phyloP scores from a whole-genome alignment of 2,888 invertebrate species.

The Sinhomidia bicolor region DNA sequence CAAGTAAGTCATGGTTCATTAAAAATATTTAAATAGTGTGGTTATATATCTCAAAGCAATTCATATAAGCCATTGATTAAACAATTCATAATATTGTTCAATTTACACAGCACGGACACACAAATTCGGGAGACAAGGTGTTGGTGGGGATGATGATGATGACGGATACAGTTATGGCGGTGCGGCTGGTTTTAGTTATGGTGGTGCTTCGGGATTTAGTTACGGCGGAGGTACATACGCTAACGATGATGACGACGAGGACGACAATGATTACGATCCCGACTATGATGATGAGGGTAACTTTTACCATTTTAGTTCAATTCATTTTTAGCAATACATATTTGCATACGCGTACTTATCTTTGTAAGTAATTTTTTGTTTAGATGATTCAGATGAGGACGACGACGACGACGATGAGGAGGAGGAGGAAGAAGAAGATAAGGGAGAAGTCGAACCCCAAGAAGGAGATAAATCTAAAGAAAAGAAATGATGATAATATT shows the following conservation, averaged over 20 bases:
- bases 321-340: too few species aligned
- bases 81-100: not conserved
- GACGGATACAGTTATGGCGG: constrained; percentile 83
- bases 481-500: not conserved
- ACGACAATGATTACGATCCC: constrained; percentile 73
- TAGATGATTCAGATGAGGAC: constrained; percentile 28
- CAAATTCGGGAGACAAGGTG: constrained; percentile 93
- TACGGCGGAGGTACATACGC: constrained; percentile 80
- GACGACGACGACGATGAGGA: constrained; percentile 56
- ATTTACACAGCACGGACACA: constrained; percentile 87
- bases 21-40: too few species aligned
- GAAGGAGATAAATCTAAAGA: not conserved
- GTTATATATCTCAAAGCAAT: too few species aligned
- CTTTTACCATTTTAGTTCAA: too few species aligned
- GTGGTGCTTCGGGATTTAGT: constrained; percentile 79
- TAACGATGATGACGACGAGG: constrained; percentile 79
- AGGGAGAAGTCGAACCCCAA: not conserved
- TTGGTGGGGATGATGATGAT: constrained; percentile 85
- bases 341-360: too few species aligned
- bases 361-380: too few species aligned
- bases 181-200: constrained; percentile 62
- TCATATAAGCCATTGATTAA: not conserved
- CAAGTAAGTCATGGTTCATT: constrained; percentile 87
- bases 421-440: constrained; percentile 61
- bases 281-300: constrained; percentile 72